Evolutionary conservation across 2,888 invertebrate species (phyloP).

Genomic region (Dicyrtomina minuta): DNA sequence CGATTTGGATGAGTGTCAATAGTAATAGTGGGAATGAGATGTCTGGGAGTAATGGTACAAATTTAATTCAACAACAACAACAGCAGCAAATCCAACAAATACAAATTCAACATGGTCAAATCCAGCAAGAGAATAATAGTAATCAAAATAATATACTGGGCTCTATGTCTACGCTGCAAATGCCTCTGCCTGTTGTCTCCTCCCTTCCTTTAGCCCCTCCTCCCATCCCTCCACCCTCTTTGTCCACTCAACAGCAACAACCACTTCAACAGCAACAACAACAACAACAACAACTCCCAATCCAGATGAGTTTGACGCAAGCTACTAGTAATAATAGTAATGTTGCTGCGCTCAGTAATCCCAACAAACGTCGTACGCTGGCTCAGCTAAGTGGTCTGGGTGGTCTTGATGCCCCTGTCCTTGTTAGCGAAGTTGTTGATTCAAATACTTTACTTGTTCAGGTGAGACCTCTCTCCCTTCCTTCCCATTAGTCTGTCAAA

Average conservation of each 20-base stretch:
- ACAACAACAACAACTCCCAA: background rate
- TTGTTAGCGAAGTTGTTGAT: slow-evolving; percentile 34
- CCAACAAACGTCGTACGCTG: slow-evolving; percentile 33
- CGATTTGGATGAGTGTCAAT: slow-evolving; percentile 16
- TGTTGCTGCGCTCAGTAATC: slow-evolving; percentile 34
- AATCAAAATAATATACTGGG: no score
- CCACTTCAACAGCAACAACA: slow-evolving; percentile 23
- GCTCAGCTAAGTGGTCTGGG: no score
- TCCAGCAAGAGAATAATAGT: no score
- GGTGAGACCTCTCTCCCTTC: slow-evolving; percentile 42
- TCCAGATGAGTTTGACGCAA: slow-evolving; percentile 28
- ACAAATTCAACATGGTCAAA: no score
- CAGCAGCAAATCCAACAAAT: no score
- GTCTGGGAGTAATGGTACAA: slow-evolving; percentile 3
- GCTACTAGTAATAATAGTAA: slow-evolving; percentile 40
- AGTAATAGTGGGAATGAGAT: slow-evolving; percentile 26
- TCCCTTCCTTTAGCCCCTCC: slow-evolving; percentile 30
- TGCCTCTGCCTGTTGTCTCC: background rate
- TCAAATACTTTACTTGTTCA: slow-evolving; percentile 46
- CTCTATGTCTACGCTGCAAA: no score
- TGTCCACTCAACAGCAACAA: slow-evolving; percentile 33
- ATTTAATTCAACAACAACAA: no score
- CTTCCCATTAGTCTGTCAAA: slow-evolving; percentile 19
- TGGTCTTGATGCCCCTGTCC: slow-evolving; percentile 28
- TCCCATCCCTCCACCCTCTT: slow-evolving; percentile 36